A percentile compares a stretch with the other conserved stretches of the same genome.
phyloP scores from a whole-genome alignment of 2,113 vertebrate genomes.

The Peromyscus leucopus region DNA sequence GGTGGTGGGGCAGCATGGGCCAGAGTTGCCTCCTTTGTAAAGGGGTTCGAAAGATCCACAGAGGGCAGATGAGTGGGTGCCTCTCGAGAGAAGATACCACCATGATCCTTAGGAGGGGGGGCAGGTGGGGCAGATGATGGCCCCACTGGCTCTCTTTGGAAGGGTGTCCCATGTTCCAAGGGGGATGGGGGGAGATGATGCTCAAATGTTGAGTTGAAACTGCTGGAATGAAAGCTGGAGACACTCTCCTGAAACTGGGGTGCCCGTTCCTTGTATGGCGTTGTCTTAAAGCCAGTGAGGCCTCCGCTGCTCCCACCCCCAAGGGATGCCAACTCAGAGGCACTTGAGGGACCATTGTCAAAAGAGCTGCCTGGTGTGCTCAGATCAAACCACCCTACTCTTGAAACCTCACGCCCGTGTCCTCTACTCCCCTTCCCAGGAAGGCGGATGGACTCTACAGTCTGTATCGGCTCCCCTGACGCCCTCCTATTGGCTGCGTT shows the following conservation, averaged over 20 bases:
- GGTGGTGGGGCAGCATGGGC: constrained; percentile 84
- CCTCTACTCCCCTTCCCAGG: constrained; percentile 91
- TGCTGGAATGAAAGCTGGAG: constrained; percentile 86
- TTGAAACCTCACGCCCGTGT: constrained; percentile 88
- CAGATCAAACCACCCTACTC: constrained; percentile 89
- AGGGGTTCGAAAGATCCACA: constrained; percentile 87
- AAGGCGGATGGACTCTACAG: constrained; percentile 95
- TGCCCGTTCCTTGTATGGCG: constrained; percentile 88
- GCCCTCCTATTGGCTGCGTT: constrained; percentile 88
- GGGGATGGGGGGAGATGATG: constrained; percentile 84
- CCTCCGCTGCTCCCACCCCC: constrained; percentile 78
- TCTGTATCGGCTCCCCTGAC: constrained; percentile 96
- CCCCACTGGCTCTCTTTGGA: constrained; percentile 85
- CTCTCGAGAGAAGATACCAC: constrained; percentile 86
- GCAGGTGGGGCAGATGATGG: constrained; percentile 76
- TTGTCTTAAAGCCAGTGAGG: constrained; percentile 81
- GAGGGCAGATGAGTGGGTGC: constrained; percentile 85
- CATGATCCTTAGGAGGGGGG: constrained; percentile 86
- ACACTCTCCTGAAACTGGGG: constrained; percentile 86
- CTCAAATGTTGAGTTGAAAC: constrained; percentile 89
- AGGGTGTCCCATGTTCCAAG: constrained; percentile 86
- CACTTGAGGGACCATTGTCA: constrained; percentile 86
- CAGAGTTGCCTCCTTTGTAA: constrained; percentile 85
- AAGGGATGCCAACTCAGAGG: constrained; percentile 84
- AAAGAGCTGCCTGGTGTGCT: constrained; percentile 82